These are phyloP conservation scores for Morone saxatilis DNA, from an alignment of 2,113 vertebrate species.

Conservation along the genomic window DNA sequence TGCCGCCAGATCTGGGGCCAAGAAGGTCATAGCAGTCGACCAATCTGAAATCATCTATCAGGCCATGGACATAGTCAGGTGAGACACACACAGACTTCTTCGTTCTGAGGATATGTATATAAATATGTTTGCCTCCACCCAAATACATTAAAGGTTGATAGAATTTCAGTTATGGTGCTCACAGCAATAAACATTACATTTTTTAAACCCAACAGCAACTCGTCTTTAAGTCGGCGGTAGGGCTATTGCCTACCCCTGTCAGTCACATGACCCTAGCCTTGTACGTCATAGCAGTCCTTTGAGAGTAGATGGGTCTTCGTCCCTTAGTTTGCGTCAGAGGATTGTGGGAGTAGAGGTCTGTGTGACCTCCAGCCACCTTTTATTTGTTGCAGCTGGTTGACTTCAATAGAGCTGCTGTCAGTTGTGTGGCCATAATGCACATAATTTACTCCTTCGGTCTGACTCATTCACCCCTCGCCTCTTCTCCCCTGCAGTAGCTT, in stretches of 20 bases:
- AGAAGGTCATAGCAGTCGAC: conserved; percentile 93
- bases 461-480: conserved; percentile 24
- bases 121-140: no score
- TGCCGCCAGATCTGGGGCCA: conserved; percentile 93
- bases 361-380: conserved; percentile 77
- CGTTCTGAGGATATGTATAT: neutral
- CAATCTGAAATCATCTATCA: conserved; percentile 97
- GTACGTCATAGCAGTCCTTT: neutral
- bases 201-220: neutral
- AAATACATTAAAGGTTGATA: no score
- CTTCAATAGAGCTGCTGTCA: conserved; percentile 74
- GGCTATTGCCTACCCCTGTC: neutral
- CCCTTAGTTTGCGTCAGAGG: conserved; percentile 12
- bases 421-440: conserved; percentile 53
- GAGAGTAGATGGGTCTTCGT: neutral
- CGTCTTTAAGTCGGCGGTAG: neutral
- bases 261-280: neutral
- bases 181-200: neutral
- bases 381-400: conserved; percentile 79
- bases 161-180: no score
- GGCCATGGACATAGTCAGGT: conserved; percentile 98
- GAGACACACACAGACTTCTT: conserved; percentile 33
- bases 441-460: conserved; percentile 68
- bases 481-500: conserved; percentile 11
- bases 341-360: conserved; percentile 49